Evolutionary conservation across 2,797 vertebrate genomes (phyloP).

Genomic region (Peromyscus melanophrys): DNA sequence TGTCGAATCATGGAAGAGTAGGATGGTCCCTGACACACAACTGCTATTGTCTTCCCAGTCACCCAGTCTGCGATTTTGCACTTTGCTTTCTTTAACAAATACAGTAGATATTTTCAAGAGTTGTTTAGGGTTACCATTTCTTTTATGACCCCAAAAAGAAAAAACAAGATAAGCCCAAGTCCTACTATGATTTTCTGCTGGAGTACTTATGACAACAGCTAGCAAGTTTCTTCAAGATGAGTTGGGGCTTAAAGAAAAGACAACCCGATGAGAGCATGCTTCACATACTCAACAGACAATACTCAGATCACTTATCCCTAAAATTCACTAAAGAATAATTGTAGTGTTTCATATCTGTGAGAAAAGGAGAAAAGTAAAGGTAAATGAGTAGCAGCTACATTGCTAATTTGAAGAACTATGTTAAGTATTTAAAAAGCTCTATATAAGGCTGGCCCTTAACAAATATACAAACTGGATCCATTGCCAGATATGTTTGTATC

Average conservation of each 20-base stretch:
- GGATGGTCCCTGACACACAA: neutral
- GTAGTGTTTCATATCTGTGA: neutral
- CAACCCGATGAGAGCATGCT: neutral
- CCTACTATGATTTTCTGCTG: neutral
- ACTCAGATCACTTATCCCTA: neutral
- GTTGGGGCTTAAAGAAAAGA: neutral
- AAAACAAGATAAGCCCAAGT: neutral
- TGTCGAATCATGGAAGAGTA: neutral
- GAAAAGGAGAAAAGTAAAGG: neutral
- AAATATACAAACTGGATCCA: neutral
- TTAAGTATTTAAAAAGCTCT: neutral
- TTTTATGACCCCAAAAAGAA: neutral
- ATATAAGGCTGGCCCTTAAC: neutral
- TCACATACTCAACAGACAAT: neutral
- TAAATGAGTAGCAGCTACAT: slow-evolving; percentile 5
- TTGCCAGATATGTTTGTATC: neutral
- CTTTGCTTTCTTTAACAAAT: neutral
- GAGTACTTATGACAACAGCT: neutral
- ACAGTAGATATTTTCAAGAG: neutral
- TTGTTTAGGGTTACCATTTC: slow-evolving; percentile 13
- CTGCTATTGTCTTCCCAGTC: neutral
- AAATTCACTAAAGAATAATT: neutral
- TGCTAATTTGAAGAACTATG: neutral
- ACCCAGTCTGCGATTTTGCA: neutral
- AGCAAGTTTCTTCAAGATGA: neutral